Percentiles rank a stretch among this genome's conserved stretches.
These are phyloP conservation scores for Tinea semifulvella DNA, from an alignment of 2,888 invertebrate species.

Conservation along the genomic window DNA sequence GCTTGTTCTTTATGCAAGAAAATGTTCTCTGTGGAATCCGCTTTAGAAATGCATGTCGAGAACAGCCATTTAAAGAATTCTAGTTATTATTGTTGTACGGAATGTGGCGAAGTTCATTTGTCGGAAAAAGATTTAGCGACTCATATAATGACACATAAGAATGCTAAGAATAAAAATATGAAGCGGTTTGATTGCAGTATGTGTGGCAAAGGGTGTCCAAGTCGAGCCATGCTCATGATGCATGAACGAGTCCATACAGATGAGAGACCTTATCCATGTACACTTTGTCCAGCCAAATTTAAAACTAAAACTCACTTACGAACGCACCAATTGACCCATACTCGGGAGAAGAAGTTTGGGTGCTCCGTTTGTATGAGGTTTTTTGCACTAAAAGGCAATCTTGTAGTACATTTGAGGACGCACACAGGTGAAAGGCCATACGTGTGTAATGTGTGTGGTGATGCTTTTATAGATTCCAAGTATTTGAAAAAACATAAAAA, in stretches of 20 bases:
- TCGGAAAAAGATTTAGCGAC: slow-evolving; percentile 42
- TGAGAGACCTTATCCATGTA: slow-evolving; percentile 54
- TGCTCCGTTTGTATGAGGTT: slow-evolving; percentile 64
- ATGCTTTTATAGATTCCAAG: slow-evolving; percentile 62
- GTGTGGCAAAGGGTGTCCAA: slow-evolving; percentile 55
- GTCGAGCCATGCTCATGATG: slow-evolving; percentile 60
- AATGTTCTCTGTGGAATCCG: slow-evolving; percentile 54
- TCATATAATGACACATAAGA: slow-evolving; percentile 38
- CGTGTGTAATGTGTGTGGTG: slow-evolving; percentile 49
- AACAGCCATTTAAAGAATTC: slow-evolving; percentile 43
- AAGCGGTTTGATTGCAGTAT: slow-evolving; percentile 50
- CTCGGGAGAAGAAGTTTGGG: slow-evolving; percentile 60
- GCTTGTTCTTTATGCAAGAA: slow-evolving; percentile 57
- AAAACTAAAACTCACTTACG: slow-evolving; percentile 60
- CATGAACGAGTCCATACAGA: slow-evolving; percentile 61
- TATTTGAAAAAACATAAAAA: slow-evolving; percentile 60
- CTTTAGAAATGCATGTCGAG: slow-evolving; percentile 53
- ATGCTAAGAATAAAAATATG: slow-evolving; percentile 25
- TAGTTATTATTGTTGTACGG: slow-evolving; percentile 38
- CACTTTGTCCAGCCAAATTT: slow-evolving; percentile 49
- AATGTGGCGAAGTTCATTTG: slow-evolving; percentile 47
- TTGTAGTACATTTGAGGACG: slow-evolving; percentile 57
- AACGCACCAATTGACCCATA: slow-evolving; percentile 60
- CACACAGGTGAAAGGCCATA: slow-evolving; percentile 63
- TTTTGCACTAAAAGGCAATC: slow-evolving; percentile 59